A percentile compares a stretch with the other conserved stretches of the same genome.
Evolutionary conservation across 2,797 vertebrate species (phyloP).

Genomic region (Eospalax fontanierii): DNA sequence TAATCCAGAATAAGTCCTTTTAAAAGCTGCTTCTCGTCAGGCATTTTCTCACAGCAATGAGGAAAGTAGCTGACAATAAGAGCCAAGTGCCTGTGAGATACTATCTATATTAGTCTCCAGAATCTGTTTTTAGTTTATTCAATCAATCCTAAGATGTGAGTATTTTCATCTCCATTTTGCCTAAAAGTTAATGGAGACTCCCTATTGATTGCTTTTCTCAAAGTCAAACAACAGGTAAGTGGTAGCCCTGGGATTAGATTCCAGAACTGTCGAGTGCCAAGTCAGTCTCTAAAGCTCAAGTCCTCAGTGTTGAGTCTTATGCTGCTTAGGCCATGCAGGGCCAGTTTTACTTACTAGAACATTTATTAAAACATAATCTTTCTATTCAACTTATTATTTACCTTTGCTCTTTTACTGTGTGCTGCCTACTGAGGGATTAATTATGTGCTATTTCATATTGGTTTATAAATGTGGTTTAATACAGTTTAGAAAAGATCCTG

Average conservation of each 20-base stretch:
- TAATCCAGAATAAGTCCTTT: neutral
- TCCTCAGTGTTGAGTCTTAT: neutral
- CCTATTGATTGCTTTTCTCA: neutral
- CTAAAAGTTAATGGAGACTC: neutral
- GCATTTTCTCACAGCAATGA: neutral
- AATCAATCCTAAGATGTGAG: neutral
- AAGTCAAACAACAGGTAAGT: neutral
- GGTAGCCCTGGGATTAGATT: constrained; percentile 15
- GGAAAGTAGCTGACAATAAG: neutral
- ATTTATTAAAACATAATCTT: neutral
- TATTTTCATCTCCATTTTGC: neutral
- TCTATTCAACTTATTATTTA: neutral
- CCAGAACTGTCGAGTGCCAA: neutral
- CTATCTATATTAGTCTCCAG: neutral
- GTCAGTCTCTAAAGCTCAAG: neutral
- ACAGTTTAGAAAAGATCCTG: constrained; percentile 25
- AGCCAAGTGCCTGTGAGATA: neutral
- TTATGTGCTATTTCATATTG: neutral
- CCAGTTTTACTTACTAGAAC: neutral
- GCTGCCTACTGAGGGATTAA: neutral
- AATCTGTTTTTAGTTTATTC: neutral
- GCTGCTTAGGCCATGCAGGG: neutral
- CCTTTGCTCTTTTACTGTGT: neutral
- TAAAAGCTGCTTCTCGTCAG: neutral
- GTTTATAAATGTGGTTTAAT: constrained; percentile 21